Base-by-base conservation (phyloP, 2,797 vertebrate species). In the Crenichthys baileyi region DNA sequence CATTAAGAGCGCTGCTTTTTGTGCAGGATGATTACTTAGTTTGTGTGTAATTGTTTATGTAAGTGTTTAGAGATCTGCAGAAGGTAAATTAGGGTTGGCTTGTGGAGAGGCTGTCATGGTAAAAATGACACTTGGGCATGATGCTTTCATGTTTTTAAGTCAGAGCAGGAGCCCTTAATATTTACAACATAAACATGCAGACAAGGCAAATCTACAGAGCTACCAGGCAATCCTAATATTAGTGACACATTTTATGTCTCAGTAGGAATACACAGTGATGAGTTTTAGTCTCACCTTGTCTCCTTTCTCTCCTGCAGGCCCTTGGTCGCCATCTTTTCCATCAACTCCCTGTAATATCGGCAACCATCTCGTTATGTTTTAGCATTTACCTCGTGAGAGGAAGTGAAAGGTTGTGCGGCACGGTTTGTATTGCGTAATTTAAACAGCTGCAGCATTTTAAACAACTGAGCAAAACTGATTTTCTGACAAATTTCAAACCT, bases 231-330 rank as follows among this genome's bases (percentile, higher is more conserved):
- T 13, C 12, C 31, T 13, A 15, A 73, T 5, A 18, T 67, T 39
- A 20, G 39, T 44, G 39, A 2, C 5, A 13, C 39, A 8, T 46
- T 46, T 70, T 48, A 36, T 18, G 39, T 22, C 0, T 44, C 3
- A 26, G 2, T n/a, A 8, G 22, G 26, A 2, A 13, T 4, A 22
- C 4, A 31, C 9, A 13, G 26, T 5, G 5, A 67, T 26, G 26
- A 77, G 41, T 8, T 4, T 76, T 1, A 51, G 61, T 79, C 86
- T 79, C 93, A 99, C 98, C 95, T 96, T 96, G 77, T 96, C 95
- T 83, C 98, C 98, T 73, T 95, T 96, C 68, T 55, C 85, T 39
- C 98, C 98, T 1, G 90, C 91, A 85, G 88, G 76, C 4, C 98
- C 97, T 13, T 88, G 84, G 22, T 92, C 83, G 9, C 97, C 98